Conservation (phyloP, 1,140 invertebrate genomes). For the Hypsibius dujardini region DNA sequence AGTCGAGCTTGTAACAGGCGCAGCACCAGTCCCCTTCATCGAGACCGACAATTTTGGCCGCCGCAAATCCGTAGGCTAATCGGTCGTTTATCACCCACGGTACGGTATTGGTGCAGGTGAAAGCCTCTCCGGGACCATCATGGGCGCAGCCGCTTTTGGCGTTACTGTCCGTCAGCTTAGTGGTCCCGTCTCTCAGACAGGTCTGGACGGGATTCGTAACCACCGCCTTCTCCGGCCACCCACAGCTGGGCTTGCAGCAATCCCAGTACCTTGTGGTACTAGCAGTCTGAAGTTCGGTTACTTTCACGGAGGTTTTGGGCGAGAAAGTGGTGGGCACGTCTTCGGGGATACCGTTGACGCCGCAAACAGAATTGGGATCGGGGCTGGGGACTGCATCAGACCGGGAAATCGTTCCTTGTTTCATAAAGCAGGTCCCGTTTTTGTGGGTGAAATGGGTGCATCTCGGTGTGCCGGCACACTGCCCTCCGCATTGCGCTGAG, state of each 20-base stretch:
- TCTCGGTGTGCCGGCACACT: constrained; percentile 16
- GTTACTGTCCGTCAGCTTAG: neutral
- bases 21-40: constrained; percentile 11
- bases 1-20: constrained; percentile 17
- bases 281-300: neutral
- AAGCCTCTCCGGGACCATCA: neutral
- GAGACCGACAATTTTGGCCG: constrained; percentile 13
- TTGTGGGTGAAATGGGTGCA: constrained; percentile 20
- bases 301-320: no score
- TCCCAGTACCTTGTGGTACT: neutral
- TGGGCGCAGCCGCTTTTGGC: constrained; percentile 8
- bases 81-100: constrained; percentile 16
- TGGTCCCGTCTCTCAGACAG: neutral
- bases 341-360: neutral
- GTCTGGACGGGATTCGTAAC: neutral
- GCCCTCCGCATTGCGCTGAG: constrained; percentile 8
- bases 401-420: constrained; percentile 4
- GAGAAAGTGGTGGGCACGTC: no score
- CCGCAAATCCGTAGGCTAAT: constrained; percentile 17
- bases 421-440: constrained; percentile 18
- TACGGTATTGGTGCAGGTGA: constrained; percentile 13
- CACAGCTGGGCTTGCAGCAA: constrained; percentile 3
- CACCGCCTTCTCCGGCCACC: neutral
- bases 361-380: constrained; percentile 18
- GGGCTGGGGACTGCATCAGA: neutral